A percentile compares a stretch with the other conserved stretches of the same genome.
These are phyloP conservation scores for Timema podura DNA, from an alignment of 2,888 invertebrate species.

Conservation along the genomic window DNA sequence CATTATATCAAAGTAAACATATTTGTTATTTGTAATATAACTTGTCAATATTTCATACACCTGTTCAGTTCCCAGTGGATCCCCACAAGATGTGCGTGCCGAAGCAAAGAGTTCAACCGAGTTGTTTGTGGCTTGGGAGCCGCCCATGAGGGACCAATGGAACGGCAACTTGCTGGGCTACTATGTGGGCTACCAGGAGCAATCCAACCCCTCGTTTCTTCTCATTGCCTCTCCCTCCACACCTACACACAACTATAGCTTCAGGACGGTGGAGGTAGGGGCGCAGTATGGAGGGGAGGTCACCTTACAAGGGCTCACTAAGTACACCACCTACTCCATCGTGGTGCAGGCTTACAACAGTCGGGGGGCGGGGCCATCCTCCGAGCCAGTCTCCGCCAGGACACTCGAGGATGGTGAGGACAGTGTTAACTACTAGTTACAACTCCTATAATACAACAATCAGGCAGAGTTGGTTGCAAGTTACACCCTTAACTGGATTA, in stretches of 20 bases:
- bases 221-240: conserved; percentile 23
- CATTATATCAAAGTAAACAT: background rate
- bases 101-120: conserved; percentile 83
- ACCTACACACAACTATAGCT: conserved; percentile 51
- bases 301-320: conserved; percentile 64
- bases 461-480: no score
- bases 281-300: conserved; percentile 67
- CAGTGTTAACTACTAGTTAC: no score
- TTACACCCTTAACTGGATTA: no score
- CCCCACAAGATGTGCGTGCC: conserved; percentile 74
- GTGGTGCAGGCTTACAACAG: conserved; percentile 85
- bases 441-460: no score
- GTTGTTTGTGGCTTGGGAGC: conserved; percentile 80
- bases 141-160: conserved; percentile 80
- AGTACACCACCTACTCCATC: conserved; percentile 75
- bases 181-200: conserved; percentile 79
- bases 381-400: conserved; percentile 71
- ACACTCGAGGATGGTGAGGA: conserved; percentile 75
- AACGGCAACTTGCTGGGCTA: conserved; percentile 84
- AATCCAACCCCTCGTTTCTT: conserved; percentile 36
- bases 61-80: conserved; percentile 61
- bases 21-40: no score
- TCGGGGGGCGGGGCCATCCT: conserved; percentile 79
- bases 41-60: background rate
- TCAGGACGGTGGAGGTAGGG: conserved; percentile 67